Percentiles rank a stretch among this genome's conserved stretches.
Conservation (phyloP, 2,888 invertebrate genomes). For the Metalampra italica region DNA sequence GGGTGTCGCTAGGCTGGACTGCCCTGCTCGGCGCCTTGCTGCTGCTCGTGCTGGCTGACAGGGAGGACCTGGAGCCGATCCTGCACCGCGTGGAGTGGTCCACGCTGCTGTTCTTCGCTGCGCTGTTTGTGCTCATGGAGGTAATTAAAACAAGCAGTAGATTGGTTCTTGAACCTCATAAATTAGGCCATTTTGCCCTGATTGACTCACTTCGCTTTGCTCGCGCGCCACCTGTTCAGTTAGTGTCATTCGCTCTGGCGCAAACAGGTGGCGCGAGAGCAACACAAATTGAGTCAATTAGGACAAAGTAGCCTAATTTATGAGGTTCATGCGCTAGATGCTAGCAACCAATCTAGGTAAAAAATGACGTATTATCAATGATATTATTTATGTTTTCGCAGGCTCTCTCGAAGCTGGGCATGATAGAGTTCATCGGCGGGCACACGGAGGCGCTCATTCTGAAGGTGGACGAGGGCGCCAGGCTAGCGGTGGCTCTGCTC, state of each 20-base stretch:
- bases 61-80: slow-evolving; percentile 82
- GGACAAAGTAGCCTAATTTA: no score
- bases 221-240: no score
- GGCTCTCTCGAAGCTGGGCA: slow-evolving; percentile 87
- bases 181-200: no score
- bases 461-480: slow-evolving; percentile 81
- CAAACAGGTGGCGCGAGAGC: no score
- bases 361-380: background rate
- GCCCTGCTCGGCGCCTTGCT: slow-evolving; percentile 89
- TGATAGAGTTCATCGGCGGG: slow-evolving; percentile 90
- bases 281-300: no score
- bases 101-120: slow-evolving; percentile 92
- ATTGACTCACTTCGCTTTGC: no score
- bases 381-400: slow-evolving; percentile 40
- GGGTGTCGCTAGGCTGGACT: slow-evolving; percentile 91
- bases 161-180: background rate
- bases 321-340: no score
- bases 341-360: background rate
- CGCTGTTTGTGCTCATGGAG: slow-evolving; percentile 85
- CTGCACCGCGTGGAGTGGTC: slow-evolving; percentile 94
- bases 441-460: slow-evolving; percentile 84
- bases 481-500: slow-evolving; percentile 86
- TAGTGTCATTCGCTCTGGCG: no score
- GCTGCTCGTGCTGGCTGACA: slow-evolving; percentile 83
- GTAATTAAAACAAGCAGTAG: no score